phyloP scores from a whole-genome alignment of 2,113 vertebrate species.

The Saguinus midas region DNA sequence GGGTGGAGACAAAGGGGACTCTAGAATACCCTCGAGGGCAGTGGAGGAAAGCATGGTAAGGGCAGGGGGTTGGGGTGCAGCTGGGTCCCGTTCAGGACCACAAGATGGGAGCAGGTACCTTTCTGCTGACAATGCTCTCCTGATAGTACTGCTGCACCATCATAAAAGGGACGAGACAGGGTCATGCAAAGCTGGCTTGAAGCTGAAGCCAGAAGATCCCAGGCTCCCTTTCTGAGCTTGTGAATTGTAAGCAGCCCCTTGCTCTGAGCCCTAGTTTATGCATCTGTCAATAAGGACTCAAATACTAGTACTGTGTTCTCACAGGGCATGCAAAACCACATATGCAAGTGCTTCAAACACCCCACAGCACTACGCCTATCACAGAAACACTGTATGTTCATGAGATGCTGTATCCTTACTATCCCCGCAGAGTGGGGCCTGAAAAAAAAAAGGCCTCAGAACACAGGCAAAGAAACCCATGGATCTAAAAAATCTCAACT shows the following conservation, averaged over 20 bases:
- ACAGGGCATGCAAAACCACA: fast-evolving
- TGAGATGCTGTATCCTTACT: fast-evolving
- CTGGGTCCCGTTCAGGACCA: not conserved
- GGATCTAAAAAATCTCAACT: not conserved
- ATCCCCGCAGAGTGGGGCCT: fast-evolving
- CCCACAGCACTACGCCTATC: fast-evolving
- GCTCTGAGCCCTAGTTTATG: not conserved
- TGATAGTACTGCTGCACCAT: fast-evolving
- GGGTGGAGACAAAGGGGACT: not conserved
- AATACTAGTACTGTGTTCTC: not conserved
- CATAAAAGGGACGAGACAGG: not conserved
- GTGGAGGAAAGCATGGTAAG: not conserved
- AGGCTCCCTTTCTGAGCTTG: not conserved
- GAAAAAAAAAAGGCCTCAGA: not conserved
- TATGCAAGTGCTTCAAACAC: not conserved
- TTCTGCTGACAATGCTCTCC: slow-evolving; percentile 95
- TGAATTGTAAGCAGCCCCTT: not conserved
- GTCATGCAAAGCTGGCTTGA: not conserved
- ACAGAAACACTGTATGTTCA: fast-evolving
- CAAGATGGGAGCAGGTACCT: slow-evolving; percentile 82
- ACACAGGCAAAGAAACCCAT: not conserved
- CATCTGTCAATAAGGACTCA: not conserved
- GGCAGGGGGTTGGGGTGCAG: not conserved
- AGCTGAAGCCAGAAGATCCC: not conserved
- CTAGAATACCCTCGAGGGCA: fast-evolving